Conservation (phyloP, 2,797 vertebrate species). For the Poeciliopsis presidionis region DNA sequence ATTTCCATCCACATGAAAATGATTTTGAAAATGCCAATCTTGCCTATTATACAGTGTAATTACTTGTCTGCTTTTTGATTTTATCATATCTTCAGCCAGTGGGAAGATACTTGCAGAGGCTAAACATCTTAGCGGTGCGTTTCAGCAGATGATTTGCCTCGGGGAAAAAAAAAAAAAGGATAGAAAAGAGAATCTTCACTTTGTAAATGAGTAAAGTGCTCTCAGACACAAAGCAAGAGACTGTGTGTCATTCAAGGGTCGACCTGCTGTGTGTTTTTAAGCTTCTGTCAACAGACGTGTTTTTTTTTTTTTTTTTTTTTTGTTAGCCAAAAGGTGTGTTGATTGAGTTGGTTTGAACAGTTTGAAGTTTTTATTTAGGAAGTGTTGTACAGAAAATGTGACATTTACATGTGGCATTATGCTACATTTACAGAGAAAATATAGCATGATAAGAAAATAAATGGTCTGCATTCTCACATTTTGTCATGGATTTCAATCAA, state of each 20-base stretch:
- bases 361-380: background rate
- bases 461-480: background rate
- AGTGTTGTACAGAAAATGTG: background rate
- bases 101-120: constrained; percentile 75
- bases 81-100: constrained; percentile 81
- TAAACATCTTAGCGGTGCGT: constrained; percentile 77
- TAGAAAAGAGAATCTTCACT: constrained; percentile 33
- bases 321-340: background rate
- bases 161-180: constrained; percentile 21
- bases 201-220: constrained; percentile 51
- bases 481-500: background rate
- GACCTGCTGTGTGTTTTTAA: constrained; percentile 16
- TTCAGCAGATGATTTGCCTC: constrained; percentile 67
- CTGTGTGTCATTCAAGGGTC: constrained; percentile 41
- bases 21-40: constrained; percentile 88
- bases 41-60: constrained; percentile 86
- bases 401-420: too few species aligned
- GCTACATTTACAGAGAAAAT: too few species aligned
- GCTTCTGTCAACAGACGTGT: background rate
- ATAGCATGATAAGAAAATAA: too few species aligned
- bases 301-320: background rate
- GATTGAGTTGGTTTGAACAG: background rate
- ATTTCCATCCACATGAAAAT: constrained; percentile 87
- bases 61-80: constrained; percentile 84
- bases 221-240: constrained; percentile 44